Base-by-base conservation (phyloP, 2,888 invertebrate genomes). In the Netelia inedita region DNA sequence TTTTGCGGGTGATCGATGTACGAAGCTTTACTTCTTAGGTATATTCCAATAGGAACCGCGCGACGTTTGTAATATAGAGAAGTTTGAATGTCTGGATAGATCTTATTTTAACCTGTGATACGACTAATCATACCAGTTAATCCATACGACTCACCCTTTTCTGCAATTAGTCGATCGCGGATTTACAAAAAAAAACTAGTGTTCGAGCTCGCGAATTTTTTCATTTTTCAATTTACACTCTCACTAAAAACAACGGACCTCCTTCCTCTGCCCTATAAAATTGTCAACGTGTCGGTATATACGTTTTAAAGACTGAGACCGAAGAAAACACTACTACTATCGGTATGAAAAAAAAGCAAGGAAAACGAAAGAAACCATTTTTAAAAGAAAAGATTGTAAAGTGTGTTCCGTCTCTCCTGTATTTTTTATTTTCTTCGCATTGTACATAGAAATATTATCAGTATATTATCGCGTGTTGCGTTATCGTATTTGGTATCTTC, bases 231-330 rank as follows among this genome's bases (percentile, higher is more conserved):
- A 50, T 50, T 14, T 14, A 68, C 8, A 14, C 16, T 19, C 6
- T 35, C 35, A 6, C 35, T 35, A 46, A 46, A 46, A 14, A 57
- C 11, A 28, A 28, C 2, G 35, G 28, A 21, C n/a, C 57, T n/a
- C 35, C 0, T 23, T 19, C 23, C 57, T n/a, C 19, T 19, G 16
- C 57, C 46, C 14, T 14, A 46, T 14, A 14, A 46, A 46, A 46
- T 46, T 65, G 63, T 21, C 63, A 19, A 28, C 23, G 59, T 78
- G 53, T 61, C 28, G 57, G 63, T 35, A 41, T 66, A 57, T 43
- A 72, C 74, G 16, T 82, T 84, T 81, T 85, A 69, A 85, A 85
- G 84, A 85, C 84, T 85, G 84, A 85, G 69, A 61, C 63, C 74
- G 61, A 69, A 65, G 69, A 74, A 73, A 66, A 55, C 35, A 23